Conservation (phyloP, 2,113 vertebrate species). For the Cettia cetti region DNA sequence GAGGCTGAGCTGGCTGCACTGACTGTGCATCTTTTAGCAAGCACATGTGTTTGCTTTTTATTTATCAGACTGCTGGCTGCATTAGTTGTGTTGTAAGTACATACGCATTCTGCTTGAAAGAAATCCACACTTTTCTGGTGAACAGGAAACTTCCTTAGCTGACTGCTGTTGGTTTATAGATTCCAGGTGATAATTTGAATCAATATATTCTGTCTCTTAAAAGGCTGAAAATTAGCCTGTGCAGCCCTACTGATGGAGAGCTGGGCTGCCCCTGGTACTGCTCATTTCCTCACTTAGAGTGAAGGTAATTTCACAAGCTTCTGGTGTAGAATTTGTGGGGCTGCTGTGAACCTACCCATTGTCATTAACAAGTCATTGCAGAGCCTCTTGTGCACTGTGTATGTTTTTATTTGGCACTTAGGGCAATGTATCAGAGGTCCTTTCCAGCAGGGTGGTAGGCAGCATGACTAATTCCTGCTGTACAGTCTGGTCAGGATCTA, state of each 20-base stretch:
- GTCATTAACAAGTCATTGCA: not conserved
- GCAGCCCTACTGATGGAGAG: not conserved
- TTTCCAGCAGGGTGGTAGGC: not conserved
- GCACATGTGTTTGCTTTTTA: not conserved
- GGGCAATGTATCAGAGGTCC: not conserved
- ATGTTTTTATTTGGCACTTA: not conserved
- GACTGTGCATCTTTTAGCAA: not conserved
- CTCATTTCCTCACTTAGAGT: rapidly evolving
- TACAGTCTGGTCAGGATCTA: not conserved
- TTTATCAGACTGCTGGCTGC: not conserved
- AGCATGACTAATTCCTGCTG: not conserved
- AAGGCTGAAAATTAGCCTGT: not conserved
- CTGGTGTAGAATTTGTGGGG: not conserved
- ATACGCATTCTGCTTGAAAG: not conserved
- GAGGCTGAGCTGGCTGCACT: conserved; percentile 2
- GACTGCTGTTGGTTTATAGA: not conserved
- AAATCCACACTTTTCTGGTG: not conserved
- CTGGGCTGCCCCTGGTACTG: not conserved
- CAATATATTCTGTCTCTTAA: not conserved
- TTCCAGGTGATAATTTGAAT: not conserved
- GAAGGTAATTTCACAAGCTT: not conserved
- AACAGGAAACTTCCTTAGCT: not conserved
- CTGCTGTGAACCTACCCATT: not conserved
- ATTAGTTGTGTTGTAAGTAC: not conserved
- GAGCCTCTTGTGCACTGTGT: not conserved